Base-by-base conservation (phyloP, 2,113 vertebrate species). In the Notarius lentiginosus region DNA sequence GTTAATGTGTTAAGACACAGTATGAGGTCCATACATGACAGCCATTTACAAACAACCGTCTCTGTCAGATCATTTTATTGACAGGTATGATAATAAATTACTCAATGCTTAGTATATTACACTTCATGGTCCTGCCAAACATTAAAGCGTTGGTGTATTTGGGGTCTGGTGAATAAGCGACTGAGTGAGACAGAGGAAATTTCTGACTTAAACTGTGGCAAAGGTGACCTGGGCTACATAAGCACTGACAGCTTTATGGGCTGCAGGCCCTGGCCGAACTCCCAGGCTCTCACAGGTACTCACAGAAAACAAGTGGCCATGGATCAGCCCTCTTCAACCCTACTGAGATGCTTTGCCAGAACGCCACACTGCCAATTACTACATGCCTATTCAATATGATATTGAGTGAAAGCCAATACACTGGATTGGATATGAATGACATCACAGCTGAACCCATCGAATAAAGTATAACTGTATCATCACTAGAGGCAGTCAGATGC, bases 211-310 rank as follows among this genome's bases (percentile, higher is more conserved):
- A 91, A 89, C 73, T 87, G 84, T 91, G 88, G 90, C 89, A 92
- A 89, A 92, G 90, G 90, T 92, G 90, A 89, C 86, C 83, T 73
- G 86, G 89, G 83, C 88, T 89, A 92, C 91, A 92, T 79, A 86
- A 79, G 88, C 86, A 91, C 79, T 91, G 91, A 92, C 91, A 91
- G 91, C 86, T 92, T 92, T 91, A 91, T 92, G 91, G 89, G 87
- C 87, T 88, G 87, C 84, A 72, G 72, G 85, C 14, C 53, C 87
- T 91, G 91, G 91, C 91, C 10, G 9, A 72, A 22, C 76, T 90
- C 91, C 90, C 91, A 90, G 90, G 86, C 89, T 63, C 81, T 86
- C 82, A 82, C 90, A 92, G 90, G 89, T 89, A 89, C 76, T 89
- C 84, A 89, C 63, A 60, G 77, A 88, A 88, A 24, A 86, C 84